phyloP scores from a whole-genome alignment of 2,113 vertebrate species.

The Podiceps cristatus region DNA sequence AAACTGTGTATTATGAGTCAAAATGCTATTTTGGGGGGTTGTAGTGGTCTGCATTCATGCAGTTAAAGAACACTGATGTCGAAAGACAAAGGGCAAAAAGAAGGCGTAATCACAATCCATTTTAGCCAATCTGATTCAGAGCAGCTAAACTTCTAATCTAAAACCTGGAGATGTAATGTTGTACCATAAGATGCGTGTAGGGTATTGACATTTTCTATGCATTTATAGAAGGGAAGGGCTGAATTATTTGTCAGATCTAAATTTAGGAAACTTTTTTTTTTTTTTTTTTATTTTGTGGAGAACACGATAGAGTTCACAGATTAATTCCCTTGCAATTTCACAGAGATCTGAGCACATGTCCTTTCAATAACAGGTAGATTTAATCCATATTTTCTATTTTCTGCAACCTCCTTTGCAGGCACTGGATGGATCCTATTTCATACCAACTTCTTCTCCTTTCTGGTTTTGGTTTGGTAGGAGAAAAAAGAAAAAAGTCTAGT shows the following conservation, averaged over 20 bases:
- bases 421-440: background rate
- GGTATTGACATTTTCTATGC: background rate
- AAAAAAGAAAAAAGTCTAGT: background rate
- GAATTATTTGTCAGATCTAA: background rate
- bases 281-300: background rate
- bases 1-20: background rate
- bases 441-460: background rate
- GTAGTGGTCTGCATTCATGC: background rate
- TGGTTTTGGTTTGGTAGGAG: background rate
- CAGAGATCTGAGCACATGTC: background rate
- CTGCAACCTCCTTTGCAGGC: background rate
- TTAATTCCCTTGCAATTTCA: background rate
- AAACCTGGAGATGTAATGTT: background rate
- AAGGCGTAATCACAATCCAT: background rate
- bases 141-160: background rate
- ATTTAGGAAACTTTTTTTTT: background rate
- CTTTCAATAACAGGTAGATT: background rate
- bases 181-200: background rate
- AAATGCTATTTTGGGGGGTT: background rate
- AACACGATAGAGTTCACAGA: background rate
- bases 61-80: background rate
- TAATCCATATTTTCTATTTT: background rate
- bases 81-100: background rate
- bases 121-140: rapidly evolving
- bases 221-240: background rate